phyloP scores from a whole-genome alignment of 2,797 vertebrate genomes.

The Ceryle rudis region DNA sequence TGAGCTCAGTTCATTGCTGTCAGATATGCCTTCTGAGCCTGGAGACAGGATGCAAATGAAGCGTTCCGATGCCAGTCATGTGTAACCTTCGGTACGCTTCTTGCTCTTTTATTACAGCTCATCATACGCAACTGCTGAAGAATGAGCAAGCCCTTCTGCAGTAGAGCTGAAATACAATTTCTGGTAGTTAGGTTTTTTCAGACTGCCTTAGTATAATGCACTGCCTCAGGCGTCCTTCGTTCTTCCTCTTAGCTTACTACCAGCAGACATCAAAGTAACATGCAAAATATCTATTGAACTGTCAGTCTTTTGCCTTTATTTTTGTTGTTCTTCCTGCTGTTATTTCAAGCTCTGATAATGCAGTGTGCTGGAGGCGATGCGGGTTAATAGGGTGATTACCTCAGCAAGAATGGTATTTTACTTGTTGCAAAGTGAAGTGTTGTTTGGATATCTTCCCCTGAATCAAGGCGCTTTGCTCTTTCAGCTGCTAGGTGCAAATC shows the following conservation, averaged over 20 bases:
- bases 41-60: neutral
- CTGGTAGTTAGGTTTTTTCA: neutral
- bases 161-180: neutral
- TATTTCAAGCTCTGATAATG: neutral
- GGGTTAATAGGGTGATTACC: neutral
- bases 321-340: neutral
- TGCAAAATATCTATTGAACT: neutral
- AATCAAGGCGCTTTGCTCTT: neutral
- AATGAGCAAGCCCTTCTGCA: neutral
- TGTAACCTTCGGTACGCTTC: neutral
- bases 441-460: conserved; percentile 3
- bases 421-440: neutral
- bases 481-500: neutral
- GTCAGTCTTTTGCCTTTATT: neutral
- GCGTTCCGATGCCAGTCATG: fast-evolving
- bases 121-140: neutral
- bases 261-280: neutral
- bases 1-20: fast-evolving
- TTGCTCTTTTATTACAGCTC: neutral
- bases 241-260: neutral
- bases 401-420: conserved; percentile 27
- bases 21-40: neutral
- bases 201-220: neutral
- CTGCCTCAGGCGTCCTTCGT: neutral
- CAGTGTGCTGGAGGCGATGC: neutral